Evolutionary conservation across 1,140 invertebrate genomes (phyloP).

Genomic region (Holcopasites calliopsidis): DNA sequence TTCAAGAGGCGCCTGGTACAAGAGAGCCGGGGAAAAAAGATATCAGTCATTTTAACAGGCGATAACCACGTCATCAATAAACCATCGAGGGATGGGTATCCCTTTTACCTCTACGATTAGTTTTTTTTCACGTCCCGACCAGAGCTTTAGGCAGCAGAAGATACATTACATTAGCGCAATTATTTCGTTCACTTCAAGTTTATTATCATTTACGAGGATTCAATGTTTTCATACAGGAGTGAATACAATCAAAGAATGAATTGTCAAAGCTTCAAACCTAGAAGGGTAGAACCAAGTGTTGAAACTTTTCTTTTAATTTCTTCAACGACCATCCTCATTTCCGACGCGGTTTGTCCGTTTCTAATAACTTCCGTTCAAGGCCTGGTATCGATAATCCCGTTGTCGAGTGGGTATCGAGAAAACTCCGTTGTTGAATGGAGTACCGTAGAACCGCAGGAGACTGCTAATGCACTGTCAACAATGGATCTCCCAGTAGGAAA

Average conservation of each 20-base stretch:
- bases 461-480: slow-evolving; percentile 52
- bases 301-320: background rate
- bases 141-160: background rate
- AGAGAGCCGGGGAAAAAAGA: background rate
- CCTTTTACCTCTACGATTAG: background rate
- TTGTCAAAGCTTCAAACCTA: background rate
- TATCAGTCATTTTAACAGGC: slow-evolving; percentile 21
- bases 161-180: background rate
- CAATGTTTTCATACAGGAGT: no score
- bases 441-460: background rate
- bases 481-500: slow-evolving; percentile 31
- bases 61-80: slow-evolving; percentile 18
- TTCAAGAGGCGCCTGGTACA: background rate
- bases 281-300: background rate
- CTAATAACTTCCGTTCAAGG: slow-evolving; percentile 14
- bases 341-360: slow-evolving; percentile 7
- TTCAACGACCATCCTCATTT: background rate
- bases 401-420: slow-evolving; percentile 25
- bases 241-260: background rate
- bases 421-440: slow-evolving; percentile 23
- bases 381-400: slow-evolving; percentile 36
- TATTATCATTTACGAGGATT: background rate
- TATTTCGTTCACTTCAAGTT: background rate
- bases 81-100: background rate
- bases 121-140: background rate